Evolutionary conservation across 1,140 invertebrate species (phyloP).

Genomic region (Vanessa tameamea): DNA sequence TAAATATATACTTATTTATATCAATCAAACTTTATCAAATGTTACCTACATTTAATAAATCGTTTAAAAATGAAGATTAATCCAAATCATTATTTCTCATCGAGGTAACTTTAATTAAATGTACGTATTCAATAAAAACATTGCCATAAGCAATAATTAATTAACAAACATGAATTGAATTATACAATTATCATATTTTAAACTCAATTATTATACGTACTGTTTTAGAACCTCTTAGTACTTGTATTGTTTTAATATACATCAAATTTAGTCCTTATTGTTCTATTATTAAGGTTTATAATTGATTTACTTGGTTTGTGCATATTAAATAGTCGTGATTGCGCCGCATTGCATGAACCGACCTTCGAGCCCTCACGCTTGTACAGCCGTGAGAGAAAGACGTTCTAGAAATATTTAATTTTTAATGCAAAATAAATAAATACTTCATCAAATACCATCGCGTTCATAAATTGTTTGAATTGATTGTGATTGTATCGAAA

Average conservation of each 20-base stretch:
- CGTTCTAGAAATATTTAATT: neutral
- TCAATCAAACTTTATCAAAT: too few relatives aligned
- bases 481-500: too few relatives aligned
- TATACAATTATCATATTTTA: slow-evolving; percentile 35
- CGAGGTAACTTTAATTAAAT: too few relatives aligned
- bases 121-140: neutral
- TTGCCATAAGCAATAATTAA: slow-evolving; percentile 15
- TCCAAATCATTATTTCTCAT: too few relatives aligned
- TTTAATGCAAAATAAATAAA: neutral
- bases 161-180: slow-evolving; percentile 20
- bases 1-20: too few relatives aligned
- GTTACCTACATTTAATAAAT: too few relatives aligned
- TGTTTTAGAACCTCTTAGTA: slow-evolving; percentile 35
- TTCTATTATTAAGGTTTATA: slow-evolving; percentile 9
- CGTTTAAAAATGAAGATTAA: too few relatives aligned
- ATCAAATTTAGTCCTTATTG: slow-evolving; percentile 20
- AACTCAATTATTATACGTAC: slow-evolving; percentile 34
- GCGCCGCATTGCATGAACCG: slow-evolving; percentile 61
- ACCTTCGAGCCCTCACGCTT: slow-evolving; percentile 65
- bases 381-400: slow-evolving; percentile 42
- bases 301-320: slow-evolving; percentile 5
- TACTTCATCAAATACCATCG: neutral
- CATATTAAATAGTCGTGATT: slow-evolving; percentile 55
- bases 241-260: slow-evolving; percentile 16
- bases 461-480: too few relatives aligned